Percentiles rank a stretch among this genome's conserved stretches.
Evolutionary conservation across 2,113 vertebrate genomes (phyloP).

Genomic region (Caranx melampygus): DNA sequence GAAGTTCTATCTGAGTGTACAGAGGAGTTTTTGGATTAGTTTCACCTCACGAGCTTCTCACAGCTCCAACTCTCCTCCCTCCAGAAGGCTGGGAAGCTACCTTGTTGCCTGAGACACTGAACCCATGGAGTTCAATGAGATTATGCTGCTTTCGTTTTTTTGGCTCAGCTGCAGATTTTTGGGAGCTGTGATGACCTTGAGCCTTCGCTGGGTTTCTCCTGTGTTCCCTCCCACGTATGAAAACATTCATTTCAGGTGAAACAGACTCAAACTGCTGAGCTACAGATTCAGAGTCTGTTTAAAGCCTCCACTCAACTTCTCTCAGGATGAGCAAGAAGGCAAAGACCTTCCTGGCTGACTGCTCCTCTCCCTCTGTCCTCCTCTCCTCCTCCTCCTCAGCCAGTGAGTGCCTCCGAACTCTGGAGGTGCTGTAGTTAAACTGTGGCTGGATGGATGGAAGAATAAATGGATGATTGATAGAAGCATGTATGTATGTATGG

Average conservation of each 20-base stretch:
- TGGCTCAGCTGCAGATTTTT: no score
- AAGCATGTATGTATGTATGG: no score
- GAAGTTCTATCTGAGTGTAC: background rate
- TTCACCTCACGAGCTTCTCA: background rate
- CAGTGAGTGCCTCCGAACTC: conserved; percentile 6
- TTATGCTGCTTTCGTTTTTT: background rate
- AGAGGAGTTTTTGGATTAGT: no score
- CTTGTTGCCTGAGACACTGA: background rate
- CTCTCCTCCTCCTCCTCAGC: background rate
- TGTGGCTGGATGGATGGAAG: no score
- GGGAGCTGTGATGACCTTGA: background rate
- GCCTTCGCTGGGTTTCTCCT: background rate
- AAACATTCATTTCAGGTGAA: background rate
- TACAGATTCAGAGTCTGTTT: background rate
- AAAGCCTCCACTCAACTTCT: background rate
- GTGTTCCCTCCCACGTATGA: no score
- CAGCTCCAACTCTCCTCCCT: background rate
- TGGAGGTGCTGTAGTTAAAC: background rate
- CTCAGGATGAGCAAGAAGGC: background rate
- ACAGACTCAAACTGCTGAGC: background rate
- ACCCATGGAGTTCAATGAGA: no score
- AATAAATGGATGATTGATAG: no score
- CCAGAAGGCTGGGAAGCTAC: background rate
- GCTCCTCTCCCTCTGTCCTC: background rate
- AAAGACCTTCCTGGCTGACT: background rate